Percentiles rank a stretch among this genome's conserved stretches.
phyloP scores from a whole-genome alignment of 2,888 invertebrate genomes.

The Zaprionus lineosus region DNA sequence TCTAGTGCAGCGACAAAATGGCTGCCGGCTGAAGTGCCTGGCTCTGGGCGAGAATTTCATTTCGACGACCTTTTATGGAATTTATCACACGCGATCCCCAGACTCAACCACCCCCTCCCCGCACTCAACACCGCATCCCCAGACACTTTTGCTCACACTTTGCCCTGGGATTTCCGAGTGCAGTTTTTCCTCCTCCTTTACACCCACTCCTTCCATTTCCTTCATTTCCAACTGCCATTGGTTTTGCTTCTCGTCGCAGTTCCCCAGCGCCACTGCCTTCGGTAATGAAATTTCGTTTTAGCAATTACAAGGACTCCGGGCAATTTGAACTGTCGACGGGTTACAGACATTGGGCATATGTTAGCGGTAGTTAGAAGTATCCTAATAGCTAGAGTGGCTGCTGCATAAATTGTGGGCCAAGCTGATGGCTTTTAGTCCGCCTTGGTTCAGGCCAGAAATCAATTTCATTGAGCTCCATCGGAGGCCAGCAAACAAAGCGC shows the following conservation, averaged over 20 bases:
- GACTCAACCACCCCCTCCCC: too few species aligned
- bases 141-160: constrained; percentile 26
- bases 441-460: constrained; percentile 34
- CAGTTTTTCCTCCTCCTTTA: too few species aligned
- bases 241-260: not conserved
- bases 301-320: constrained; percentile 52
- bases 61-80: constrained; percentile 67
- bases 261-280: constrained; percentile 26
- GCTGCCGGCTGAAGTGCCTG: constrained; percentile 54
- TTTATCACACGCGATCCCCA: constrained; percentile 61
- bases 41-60: constrained; percentile 61
- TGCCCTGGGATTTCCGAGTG: not conserved
- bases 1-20: constrained; percentile 69
- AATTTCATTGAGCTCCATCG: constrained; percentile 43
- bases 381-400: constrained; percentile 44
- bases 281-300: constrained; percentile 69
- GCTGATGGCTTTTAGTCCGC: constrained; percentile 1
- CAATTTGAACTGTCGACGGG: constrained; percentile 34
- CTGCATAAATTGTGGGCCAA: constrained; percentile 52
- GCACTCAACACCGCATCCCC: too few species aligned
- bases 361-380: constrained; percentile 8
- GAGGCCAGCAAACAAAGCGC: constrained; percentile 29
- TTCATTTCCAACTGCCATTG: too few species aligned
- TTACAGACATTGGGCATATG: constrained; percentile 22
- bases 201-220: too few species aligned